Evolutionary conservation across 2,797 vertebrate species (phyloP), one percentile per base, ranked within the genome.

Genomic region (Anniella stebbinsi): DNA sequence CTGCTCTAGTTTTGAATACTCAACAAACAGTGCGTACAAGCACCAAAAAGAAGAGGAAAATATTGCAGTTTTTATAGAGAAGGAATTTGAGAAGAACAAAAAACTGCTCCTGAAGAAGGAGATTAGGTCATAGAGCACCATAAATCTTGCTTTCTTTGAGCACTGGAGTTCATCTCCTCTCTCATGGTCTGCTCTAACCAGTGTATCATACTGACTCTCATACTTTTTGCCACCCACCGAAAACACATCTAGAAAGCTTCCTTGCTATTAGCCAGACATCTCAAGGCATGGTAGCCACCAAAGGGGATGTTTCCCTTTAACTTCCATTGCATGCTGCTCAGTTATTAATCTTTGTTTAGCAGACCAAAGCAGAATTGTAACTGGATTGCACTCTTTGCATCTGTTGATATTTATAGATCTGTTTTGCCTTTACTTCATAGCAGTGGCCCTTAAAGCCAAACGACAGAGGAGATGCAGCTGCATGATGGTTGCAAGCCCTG

Each of bases 381-480:
- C 17, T 66, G 12, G 10, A 2, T 82, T 45, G 28, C n/a, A 28
- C 45, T 69, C 17, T n/a, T 87, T n/a, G 21, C n/a, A 54, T 25
- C 70, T 73, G 51, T 38, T 86, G 18, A 73, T 54, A 80, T 60
- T 86, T 60, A 80, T 28, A 41, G 41, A 66, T 87, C 78, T 54
- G n/a, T 87, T 48, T 41, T 77, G 0, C 0, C n/a, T 67, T 66
- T 80, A 77, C 67, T 66, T 80, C 73, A n/a, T 0, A 0, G 67
- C 2, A 0, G 1, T 90, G 81, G 73, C 9, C 21, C 23, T 45
- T 63, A 2, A 51, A 1, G 38, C 17, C 57, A 25, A n/a, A 92
- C 60, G 36, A 0, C 51, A 67, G 0, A 0, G 41, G 7, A 48
- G 18, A 36, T 38, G 38, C 57, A 86, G 54, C 45, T 41, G 0